Evolutionary conservation across 2,888 invertebrate species (phyloP).

Genomic region (Barypeithes pellucidus): DNA sequence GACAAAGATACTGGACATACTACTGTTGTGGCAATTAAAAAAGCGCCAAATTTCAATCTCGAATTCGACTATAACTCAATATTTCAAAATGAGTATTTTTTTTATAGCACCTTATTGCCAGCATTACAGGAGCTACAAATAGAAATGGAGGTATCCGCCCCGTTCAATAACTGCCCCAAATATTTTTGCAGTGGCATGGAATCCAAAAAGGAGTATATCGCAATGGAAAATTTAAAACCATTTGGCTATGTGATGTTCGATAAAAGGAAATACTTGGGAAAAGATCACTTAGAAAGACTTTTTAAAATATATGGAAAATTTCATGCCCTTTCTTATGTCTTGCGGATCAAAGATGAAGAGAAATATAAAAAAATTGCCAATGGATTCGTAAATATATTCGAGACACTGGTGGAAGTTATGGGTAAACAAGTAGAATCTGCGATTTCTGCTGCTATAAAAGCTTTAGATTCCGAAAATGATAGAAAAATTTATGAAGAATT

Average conservation of each 20-base stretch:
- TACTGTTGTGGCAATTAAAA: conserved; percentile 35
- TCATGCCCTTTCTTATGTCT: conserved; percentile 44
- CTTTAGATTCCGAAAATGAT: conserved; percentile 1
- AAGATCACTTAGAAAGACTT: conserved; percentile 32
- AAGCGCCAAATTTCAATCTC: conserved; percentile 9
- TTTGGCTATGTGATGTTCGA: conserved; percentile 37
- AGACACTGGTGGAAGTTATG: not conserved
- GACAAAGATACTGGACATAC: conserved; percentile 30
- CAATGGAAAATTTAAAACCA: conserved; percentile 26
- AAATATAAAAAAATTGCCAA: conserved; percentile 17
- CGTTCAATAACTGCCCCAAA: conserved; percentile 24
- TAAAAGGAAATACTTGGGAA: conserved; percentile 32
- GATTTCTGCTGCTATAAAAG: not conserved
- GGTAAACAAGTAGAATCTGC: not conserved
- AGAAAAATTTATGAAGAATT: not conserved
- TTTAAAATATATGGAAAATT: conserved; percentile 42
- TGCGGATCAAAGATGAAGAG: conserved; percentile 26
- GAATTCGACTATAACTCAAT: conserved; percentile 2
- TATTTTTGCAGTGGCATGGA: too few relatives aligned
- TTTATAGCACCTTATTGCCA: conserved; percentile 34
- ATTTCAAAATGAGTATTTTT: conserved; percentile 33
- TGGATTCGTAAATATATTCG: not conserved
- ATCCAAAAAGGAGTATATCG: not conserved
- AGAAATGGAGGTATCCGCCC: not conserved
- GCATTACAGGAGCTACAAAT: conserved; percentile 16